A percentile compares a stretch with the other conserved stretches of the same genome.
Conservation (phyloP, 2,797 vertebrate genomes). For the Gymnoscopelus microlampas region DNA sequence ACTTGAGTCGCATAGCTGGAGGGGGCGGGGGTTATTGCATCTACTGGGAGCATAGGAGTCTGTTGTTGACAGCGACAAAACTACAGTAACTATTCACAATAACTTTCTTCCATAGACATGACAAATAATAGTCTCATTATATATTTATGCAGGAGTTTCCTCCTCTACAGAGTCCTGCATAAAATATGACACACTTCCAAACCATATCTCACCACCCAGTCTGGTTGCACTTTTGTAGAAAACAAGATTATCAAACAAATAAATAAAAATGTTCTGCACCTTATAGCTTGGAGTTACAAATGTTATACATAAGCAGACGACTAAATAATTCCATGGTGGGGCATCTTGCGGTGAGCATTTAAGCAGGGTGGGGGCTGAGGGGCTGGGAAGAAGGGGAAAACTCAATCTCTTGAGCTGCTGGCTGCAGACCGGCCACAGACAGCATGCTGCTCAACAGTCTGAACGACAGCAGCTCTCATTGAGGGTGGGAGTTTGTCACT, state of each 20-base stretch:
- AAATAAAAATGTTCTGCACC: not conserved
- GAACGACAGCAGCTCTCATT: conserved; percentile 18
- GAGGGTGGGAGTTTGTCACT: conserved; percentile 51
- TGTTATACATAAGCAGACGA: conserved; percentile 7
- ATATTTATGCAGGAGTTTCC: too few relatives aligned
- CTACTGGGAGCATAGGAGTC: too few relatives aligned
- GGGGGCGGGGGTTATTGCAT: too few relatives aligned
- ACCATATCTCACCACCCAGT: conserved; percentile 11
- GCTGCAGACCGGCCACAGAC: conserved; percentile 24
- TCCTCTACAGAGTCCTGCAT: too few relatives aligned
- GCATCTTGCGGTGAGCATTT: not conserved
- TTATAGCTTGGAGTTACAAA: not conserved
- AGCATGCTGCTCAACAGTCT: not conserved
- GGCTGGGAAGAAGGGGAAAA: not conserved
- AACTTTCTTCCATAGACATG: too few relatives aligned
- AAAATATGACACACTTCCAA: conserved; percentile 32
- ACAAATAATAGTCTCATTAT: too few relatives aligned
- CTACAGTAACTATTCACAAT: too few relatives aligned
- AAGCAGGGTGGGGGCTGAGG: not conserved
- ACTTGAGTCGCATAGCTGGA: too few relatives aligned
- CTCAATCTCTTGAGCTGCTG: conserved; percentile 7
- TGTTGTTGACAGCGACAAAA: too few relatives aligned
- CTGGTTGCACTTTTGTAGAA: not conserved
- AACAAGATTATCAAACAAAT: conserved; percentile 14
- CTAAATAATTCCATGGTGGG: conserved; percentile 2